Base-by-base conservation (phyloP, 2,797 vertebrate genomes). In the Brachyrhaphis roseni region DNA sequence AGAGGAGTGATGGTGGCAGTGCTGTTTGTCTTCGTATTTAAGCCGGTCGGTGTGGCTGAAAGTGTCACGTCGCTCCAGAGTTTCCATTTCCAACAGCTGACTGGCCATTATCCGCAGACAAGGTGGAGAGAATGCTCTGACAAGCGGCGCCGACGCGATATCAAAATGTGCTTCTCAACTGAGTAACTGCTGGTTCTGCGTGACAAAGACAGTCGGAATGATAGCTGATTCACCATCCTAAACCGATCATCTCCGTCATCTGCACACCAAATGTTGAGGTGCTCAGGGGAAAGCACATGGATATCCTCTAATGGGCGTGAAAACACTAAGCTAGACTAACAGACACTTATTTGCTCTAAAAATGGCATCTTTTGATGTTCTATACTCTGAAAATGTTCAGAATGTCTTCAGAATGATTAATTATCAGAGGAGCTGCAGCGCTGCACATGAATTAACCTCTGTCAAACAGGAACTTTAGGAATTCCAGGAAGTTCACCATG, bases 11-110 rank as follows among this genome's bases (percentile, higher is more conserved):
- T 85, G 84, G 82, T 78, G 82, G 74, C 75, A 75, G 83, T 92
- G 90, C 88, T 90, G 83, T 87, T 80, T 79, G 88, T 89, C 89
- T 94, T 90, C 90, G 84, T 84, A 80, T n/a, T n/a, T 94, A 91
- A 94, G 87, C 90, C 71, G 6, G 31, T 78, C 86, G 59, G 80
- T 79, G 85, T 81, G 85, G 76, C 85, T 81, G 87, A 92, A 83
- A 92, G 88, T 68, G 88, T 85, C 84, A 81, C 90, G 91, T 94
- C 91, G 88, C 92, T 0, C 28, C 84, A 88, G 88, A 90, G 81
- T 93, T 93, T 93, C 92, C 90, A 91, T 90, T 88, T 91, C 92
- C 88, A 93, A 94, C 95, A 96, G 95, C 95, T 96, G 95, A 94
- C 90, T 90, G 89, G 49, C 93, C 92, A 93, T 95, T 95, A 95